Base-by-base conservation (phyloP, 2,797 vertebrate genomes). In the Alectoris magna region DNA sequence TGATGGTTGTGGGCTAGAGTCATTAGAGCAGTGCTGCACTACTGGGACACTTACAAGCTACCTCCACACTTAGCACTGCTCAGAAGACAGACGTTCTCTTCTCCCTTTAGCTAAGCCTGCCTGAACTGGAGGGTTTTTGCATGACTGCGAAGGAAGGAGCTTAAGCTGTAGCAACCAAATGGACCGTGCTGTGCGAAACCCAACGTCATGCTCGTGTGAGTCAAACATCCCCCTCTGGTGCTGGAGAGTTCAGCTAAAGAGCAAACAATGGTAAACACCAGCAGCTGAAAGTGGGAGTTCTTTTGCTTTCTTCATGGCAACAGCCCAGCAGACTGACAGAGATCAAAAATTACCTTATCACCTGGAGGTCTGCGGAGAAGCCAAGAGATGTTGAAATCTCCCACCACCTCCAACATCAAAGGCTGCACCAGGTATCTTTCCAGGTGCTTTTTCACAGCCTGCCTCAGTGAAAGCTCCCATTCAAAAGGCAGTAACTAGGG, bases 181-280 rank as follows among this genome's bases (percentile, higher is more conserved):
- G 86, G 88, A 62, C 69, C 2, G 0, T 53, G 69, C 83, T 77
- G 49, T 29, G 69, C 56, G 78, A 88, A 90, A 67, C 0, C 3
- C 68, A 75, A 74, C 85, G 75, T 80, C 86, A 88, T 53, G 6
- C 39, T 71, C 51, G 21, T 6, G 31, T 87, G 94, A 91, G 88
- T 83, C 86, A 90, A 93, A 76, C 63, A 23, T 88, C 46, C 74
- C 44, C 76, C 85, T 89, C 85, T 39, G 64, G 8, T 84, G 85
- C 81, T 64, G 43, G 22, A 66, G 81, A 60, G 29, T 29, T 71
- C 6, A 6, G 68, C 27, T 84, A 24, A 71, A 77, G 78, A 92
- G 74, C 58, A 72, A 60, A 49, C 55, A 75, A 88, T 82, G 68
- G 71, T 68, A 93, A 86, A 83, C 13, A 87, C 23, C 85, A 79